Base-by-base conservation (phyloP, 2,888 invertebrate genomes). In the Rutpela maculata region DNA sequence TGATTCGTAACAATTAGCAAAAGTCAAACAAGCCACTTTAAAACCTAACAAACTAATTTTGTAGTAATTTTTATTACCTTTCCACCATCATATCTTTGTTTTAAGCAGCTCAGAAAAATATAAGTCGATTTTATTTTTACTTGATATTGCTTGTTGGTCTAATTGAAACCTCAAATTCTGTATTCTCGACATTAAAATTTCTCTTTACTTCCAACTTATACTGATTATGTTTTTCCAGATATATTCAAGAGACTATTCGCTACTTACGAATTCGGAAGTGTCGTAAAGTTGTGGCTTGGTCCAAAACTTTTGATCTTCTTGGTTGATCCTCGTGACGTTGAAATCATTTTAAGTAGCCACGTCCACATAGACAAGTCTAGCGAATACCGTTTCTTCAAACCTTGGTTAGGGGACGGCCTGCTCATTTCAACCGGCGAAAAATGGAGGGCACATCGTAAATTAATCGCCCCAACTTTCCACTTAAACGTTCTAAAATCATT, bases 401-500 rank as follows among this genome's bases (percentile, higher is more conserved):
- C 96, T 0, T 96, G 96, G 96, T 92, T 96, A 76, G 96, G 96
- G 87, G 93, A 96, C 84, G 96, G 96, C 85, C 93, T 96, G 10
- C 92, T 96, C 35, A 95, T 96, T 86, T 95, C 95, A 84, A 94
- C 94, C 81, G 96, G 96, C 93, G 94, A 94, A 84, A 96, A 95
- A 93, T 96, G 96, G 96, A 93, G 95, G 69, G 93, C 95, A 19
- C 96, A 96, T 88, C 93, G 96, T 84, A 96, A 96, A 91, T 90
- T 96, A 83, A 96, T 96, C 83, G 96, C 96, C 11, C 96, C 96
- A 63, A 96, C 96, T 80, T 96, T 96, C 93, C 96, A 96, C 88
- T 91, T 96, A 89, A 96, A 96, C 89, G 95, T 96, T 0, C 90
- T 96, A 84, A 96, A 96, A 91, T 95, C 95, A 84, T 96, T 96